Base-by-base conservation (phyloP, 2,888 invertebrate species). In the Aphrophora alni region DNA sequence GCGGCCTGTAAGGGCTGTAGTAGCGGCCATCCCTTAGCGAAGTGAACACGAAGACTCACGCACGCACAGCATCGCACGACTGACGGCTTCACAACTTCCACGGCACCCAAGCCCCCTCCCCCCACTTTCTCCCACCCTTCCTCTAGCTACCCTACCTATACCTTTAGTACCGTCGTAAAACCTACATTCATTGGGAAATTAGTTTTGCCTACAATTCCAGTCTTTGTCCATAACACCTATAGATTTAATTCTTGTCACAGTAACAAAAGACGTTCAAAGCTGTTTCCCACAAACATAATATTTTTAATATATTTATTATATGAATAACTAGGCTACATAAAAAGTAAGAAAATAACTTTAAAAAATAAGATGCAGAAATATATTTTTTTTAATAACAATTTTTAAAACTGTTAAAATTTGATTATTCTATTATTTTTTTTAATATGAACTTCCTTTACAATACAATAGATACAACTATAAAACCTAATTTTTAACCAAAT, bases 61-160 rank as follows among this genome's bases (percentile, higher is more conserved):
- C 59, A 59, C 59, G 59, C 59, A 59, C 59, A 59, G 21, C 59
- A 59, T 59, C 59, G 59, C 59, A 59, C 59, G 21, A 59, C 59
- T 59, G 59, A 59, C 59, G 59, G 59, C 59, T 59, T 59, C 59
- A 21, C 59, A 59, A 59, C 59, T 59, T 59, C 59, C 59, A 59
- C 59, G 59, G 59, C 59, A n/a, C 21, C 59, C 59, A 59, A 59
- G 59, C 59, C 59, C 59, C 59, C 44, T 14, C 44, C 44, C 44
- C 59, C 59, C 5, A 5, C 14, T 59, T 21, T 21, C 21, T 14
- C 59, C n/a, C 10, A 10, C 59, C 59, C 21, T 59, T 21, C 59
- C 21, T 21, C 21, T 12, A 59, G 59, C 59, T 21, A 59, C 59
- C 59, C 59, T 59, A 59, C 59, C 59, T 59, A 21, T 59, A 59